A percentile compares a stretch with the other conserved stretches of the same genome.
Conservation (phyloP, 2,113 vertebrate genomes). For the Polypterus senegalus region DNA sequence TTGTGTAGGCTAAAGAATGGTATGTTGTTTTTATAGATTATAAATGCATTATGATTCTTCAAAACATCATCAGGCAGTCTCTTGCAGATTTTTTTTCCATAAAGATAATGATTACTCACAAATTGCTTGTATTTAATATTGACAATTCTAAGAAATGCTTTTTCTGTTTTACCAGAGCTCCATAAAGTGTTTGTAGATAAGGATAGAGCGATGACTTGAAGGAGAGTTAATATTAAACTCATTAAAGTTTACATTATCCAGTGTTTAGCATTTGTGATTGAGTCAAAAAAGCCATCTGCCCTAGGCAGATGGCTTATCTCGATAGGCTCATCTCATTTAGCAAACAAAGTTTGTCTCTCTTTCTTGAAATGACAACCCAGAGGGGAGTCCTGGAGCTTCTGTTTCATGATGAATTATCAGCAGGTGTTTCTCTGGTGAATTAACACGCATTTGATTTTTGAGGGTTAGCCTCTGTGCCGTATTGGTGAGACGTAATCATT, state of each 20-base stretch:
- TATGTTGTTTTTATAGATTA: too few species aligned
- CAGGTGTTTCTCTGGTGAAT: conserved; percentile 30
- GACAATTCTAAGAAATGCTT: too few species aligned
- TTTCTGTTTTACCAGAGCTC: too few species aligned
- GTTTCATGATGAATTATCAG: conserved; percentile 22
- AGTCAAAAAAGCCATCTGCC: conserved; percentile 52
- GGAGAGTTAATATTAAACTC: conserved; percentile 45
- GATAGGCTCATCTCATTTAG: conserved; percentile 39
- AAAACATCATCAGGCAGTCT: too few species aligned
- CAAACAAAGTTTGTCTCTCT: conserved; percentile 42
- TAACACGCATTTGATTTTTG: conserved; percentile 29
- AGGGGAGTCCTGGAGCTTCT: conserved; percentile 15
- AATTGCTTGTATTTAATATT: too few species aligned
- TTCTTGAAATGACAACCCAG: conserved; percentile 29
- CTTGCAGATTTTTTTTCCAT: too few species aligned
- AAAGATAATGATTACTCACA: too few species aligned
- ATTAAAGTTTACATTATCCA: conserved; percentile 53
- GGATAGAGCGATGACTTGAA: too few species aligned
- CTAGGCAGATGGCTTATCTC: conserved; percentile 34
- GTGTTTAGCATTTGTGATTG: conserved; percentile 45
- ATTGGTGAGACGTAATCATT: conserved; percentile 29
- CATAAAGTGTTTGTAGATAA: too few species aligned
- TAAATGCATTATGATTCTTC: too few species aligned
- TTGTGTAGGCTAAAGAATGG: too few species aligned
- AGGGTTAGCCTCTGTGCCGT: conserved; percentile 15